A percentile compares a stretch with the other conserved stretches of the same genome.
These are phyloP conservation scores for Ophraella communa DNA, from an alignment of 2,888 invertebrate species.

Conservation along the genomic window DNA sequence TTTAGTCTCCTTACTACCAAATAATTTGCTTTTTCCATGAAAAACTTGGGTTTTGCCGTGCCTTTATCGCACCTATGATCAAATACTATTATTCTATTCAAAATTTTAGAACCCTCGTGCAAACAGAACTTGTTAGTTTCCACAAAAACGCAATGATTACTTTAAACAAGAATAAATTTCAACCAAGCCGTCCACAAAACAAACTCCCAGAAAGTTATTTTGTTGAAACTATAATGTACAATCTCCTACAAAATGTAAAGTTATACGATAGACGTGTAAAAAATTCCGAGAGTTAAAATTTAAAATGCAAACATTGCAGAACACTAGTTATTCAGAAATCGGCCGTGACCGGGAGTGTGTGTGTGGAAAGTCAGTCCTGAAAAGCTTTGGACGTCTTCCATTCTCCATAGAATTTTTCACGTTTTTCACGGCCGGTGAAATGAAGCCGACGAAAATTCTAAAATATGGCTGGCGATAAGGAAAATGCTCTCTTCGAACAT, in stretches of 20 bases:
- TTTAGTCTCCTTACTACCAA: too few species aligned
- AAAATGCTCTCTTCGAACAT: constrained; percentile 13
- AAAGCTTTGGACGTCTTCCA: constrained; percentile 32
- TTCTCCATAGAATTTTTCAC: constrained; percentile 17
- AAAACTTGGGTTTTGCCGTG: too few species aligned
- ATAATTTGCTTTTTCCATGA: too few species aligned
- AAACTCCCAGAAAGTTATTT: not conserved
- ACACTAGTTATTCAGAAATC: constrained; percentile 41
- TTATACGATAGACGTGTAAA: constrained; percentile 34
- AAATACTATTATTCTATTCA: too few species aligned
- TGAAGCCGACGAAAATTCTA: constrained; percentile 3
- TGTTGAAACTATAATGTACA: constrained; percentile 7
- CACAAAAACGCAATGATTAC: too few species aligned
- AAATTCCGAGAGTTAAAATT: constrained; percentile 37
- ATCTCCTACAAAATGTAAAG: constrained; percentile 34
- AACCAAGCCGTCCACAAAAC: too few species aligned
- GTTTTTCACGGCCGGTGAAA: constrained; percentile 12
- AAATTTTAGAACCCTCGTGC: too few species aligned
- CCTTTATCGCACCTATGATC: too few species aligned
- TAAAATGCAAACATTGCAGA: constrained; percentile 43
- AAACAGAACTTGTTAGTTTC: too few species aligned
- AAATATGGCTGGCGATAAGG: constrained; percentile 31
- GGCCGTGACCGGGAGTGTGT: constrained; percentile 38
- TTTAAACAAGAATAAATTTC: too few species aligned
- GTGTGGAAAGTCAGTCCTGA: constrained; percentile 27